Conservation (phyloP, 2,797 vertebrate genomes). For the Pseudomugil tenellus region DNA sequence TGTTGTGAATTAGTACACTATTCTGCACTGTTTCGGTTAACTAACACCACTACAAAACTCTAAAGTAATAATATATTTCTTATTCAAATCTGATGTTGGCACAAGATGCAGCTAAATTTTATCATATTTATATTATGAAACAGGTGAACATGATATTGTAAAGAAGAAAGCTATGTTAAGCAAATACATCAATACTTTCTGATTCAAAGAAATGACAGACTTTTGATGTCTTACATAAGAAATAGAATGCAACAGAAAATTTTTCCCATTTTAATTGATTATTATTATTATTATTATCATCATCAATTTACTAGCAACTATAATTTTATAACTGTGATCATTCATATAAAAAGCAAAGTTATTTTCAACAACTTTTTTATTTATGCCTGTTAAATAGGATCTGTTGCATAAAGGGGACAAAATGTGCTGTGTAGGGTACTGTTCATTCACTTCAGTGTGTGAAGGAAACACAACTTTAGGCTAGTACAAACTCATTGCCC, state of each 20-base stretch:
- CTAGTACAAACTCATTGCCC: conserved; percentile 16
- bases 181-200: conserved; percentile 36
- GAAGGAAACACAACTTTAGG: conserved; percentile 15
- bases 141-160: conserved; percentile 36
- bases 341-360: conserved; percentile 21
- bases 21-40: conserved; percentile 4
- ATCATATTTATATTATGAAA: conserved; percentile 33
- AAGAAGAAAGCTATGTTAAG: conserved; percentile 38
- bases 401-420: not conserved
- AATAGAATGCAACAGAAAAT: too few species aligned
- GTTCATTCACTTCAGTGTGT: not conserved
- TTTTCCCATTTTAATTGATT: not conserved
- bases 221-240: conserved; percentile 19
- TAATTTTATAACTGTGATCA: not conserved
- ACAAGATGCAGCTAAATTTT: conserved; percentile 44
- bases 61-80: conserved; percentile 9
- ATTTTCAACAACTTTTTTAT: conserved; percentile 35
- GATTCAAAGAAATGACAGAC: conserved; percentile 30
- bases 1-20: conserved; percentile 33
- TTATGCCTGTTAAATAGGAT: not conserved
- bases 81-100: conserved; percentile 15
- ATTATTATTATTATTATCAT: conserved; percentile 2
- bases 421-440: too few species aligned
- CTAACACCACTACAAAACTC: conserved; percentile 30
- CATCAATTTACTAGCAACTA: not conserved